Evolutionary conservation across 2,113 vertebrate genomes (phyloP), one percentile per base, ranked within the genome.

Genomic region (Siphamia tubifer): DNA sequence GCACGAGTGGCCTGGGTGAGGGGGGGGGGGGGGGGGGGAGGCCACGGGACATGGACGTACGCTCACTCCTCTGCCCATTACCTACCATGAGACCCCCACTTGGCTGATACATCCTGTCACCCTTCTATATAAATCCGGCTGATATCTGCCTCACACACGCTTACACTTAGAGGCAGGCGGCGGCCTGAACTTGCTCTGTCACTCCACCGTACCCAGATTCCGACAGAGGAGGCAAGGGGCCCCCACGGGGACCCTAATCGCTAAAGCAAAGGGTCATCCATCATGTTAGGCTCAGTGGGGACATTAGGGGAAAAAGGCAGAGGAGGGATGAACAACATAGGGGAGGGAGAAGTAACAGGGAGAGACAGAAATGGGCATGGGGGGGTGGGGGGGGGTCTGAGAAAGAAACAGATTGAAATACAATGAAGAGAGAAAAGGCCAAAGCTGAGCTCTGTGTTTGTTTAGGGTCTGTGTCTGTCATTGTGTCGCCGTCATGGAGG

Each of bases 191-290:
- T 85, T 84, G 79, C 74, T 85, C 58, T 82, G 77, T 79, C 76
- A 72, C 74, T 80, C 67, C 40, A 24, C 49, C 35, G 20, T 80
- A 51, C 70, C 42, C 68, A 1, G 81, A 86, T 83, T 89, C 81
- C 82, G 66, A 74, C 71, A 65, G 83, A 81, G 68, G 68, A 79
- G 76, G 68, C 54, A 74, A 65, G 69, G 63, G 80, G 84, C 74
- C 74, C 74, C 81, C 79, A 79, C 9, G 65, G 84, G 89, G 81
- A 78, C 85, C 81, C 77, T 87, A 88, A 87, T 87, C 81, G 70
- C 84, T 72, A 79, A 86, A 87, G 77, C 86, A 87, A 82, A 82
- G 85, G 84, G 83, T 89, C 87, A 91, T 91, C 85, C 85, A 90
- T 91, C 85, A 91, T 85, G 82, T 66, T 39, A 45, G 85, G 65